phyloP scores from a whole-genome alignment of 2,113 vertebrate genomes.

The Gallinago undulata region DNA sequence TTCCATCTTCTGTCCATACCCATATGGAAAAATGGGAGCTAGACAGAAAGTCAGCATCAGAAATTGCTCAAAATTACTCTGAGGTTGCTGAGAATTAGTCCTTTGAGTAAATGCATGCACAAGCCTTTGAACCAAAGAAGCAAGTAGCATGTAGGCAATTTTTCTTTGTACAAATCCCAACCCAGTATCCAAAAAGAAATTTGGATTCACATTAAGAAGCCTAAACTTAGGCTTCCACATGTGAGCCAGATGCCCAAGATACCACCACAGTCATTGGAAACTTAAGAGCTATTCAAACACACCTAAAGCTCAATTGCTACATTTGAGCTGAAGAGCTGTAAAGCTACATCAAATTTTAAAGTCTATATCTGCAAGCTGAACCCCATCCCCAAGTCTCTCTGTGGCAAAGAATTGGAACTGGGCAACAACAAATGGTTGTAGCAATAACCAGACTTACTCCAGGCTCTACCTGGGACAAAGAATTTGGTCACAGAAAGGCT shows the following conservation, averaged over 20 bases:
- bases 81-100: background rate
- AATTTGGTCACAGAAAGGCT: background rate
- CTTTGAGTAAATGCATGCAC: background rate
- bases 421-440: background rate
- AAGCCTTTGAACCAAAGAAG: background rate
- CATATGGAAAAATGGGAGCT: background rate
- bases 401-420: background rate
- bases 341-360: background rate
- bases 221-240: background rate
- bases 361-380: background rate
- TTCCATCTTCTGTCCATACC: background rate
- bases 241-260: background rate
- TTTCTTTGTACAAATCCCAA: background rate
- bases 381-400: background rate
- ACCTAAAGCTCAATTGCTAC: background rate
- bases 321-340: background rate
- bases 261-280: background rate
- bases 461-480: background rate
- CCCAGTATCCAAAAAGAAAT: background rate
- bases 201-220: background rate
- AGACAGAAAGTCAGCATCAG: background rate
- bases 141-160: background rate
- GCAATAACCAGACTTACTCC: background rate
- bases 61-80: background rate
- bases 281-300: background rate